Percentiles rank a stretch among this genome's conserved stretches.
phyloP scores from a whole-genome alignment of 2,888 invertebrate species.

The Tetragonisca angustula region DNA sequence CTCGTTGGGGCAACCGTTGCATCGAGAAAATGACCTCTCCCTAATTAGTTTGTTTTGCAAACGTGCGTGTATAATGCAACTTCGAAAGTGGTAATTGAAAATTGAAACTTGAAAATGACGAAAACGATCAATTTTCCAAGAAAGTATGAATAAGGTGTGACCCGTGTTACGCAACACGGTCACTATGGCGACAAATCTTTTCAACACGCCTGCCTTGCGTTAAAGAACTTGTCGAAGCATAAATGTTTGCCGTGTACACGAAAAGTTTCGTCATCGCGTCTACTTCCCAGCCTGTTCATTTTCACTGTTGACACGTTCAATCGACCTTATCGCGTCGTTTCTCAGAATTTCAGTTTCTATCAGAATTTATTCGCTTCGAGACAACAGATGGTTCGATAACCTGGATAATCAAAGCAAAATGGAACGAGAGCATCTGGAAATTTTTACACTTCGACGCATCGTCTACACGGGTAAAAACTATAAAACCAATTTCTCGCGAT shows the following conservation, averaged over 20 bases:
- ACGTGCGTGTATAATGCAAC: background rate
- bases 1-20: background rate
- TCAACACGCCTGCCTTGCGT: background rate
- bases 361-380: slow-evolving; percentile 42
- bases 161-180: background rate
- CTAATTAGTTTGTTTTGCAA: background rate
- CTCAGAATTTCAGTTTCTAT: slow-evolving; percentile 18
- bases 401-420: slow-evolving; percentile 29
- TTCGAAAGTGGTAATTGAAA: background rate
- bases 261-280: slow-evolving; percentile 27
- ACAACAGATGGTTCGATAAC: slow-evolving; percentile 38
- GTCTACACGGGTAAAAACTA: background rate
- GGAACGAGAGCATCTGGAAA: background rate
- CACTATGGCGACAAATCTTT: background rate
- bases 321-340: slow-evolving; percentile 33
- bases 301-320: slow-evolving; percentile 29
- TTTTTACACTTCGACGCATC: background rate
- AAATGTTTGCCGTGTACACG: background rate
- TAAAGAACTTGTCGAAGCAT: no score
- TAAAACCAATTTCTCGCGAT: background rate
- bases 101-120: background rate
- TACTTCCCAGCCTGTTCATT: background rate
- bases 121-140: background rate
- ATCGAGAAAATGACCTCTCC: background rate
- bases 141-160: background rate